Conservation (phyloP, 2,113 vertebrate species). For the Picathartes gymnocephalus region DNA sequence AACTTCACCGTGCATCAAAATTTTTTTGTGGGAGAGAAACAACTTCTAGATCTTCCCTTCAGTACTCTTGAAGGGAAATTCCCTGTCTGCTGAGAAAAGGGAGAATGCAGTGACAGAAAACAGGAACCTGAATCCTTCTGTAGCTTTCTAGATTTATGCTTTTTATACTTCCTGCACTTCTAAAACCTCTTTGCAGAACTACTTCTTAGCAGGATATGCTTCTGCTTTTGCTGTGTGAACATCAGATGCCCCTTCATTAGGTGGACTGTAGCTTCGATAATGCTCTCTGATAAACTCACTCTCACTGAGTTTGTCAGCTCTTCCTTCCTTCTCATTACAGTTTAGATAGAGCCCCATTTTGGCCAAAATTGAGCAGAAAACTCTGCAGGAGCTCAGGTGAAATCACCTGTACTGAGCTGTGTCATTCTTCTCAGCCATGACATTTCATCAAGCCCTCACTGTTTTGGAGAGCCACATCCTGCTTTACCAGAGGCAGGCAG, state of each 20-base stretch:
- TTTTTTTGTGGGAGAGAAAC: background rate
- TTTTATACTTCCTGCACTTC: background rate
- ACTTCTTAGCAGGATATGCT: background rate
- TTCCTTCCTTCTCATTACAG: background rate
- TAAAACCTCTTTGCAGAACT: background rate
- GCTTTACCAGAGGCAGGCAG: background rate
- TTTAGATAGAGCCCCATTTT: background rate
- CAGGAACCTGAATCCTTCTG: background rate
- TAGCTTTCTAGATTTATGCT: background rate
- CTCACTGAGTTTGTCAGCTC: background rate
- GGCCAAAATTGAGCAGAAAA: background rate
- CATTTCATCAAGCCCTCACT: background rate
- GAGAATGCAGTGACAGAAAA: background rate
- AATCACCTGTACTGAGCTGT: background rate
- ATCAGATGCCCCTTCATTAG: background rate
- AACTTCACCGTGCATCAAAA: background rate
- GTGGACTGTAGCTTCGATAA: background rate
- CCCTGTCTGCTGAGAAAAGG: background rate
- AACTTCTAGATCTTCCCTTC: background rate
- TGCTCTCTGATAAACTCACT: background rate
- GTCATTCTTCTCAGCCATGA: background rate
- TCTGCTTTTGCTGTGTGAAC: background rate
- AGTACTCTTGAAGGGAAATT: background rate
- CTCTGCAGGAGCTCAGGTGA: background rate
- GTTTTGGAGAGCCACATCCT: background rate